Evolutionary conservation across 2,888 invertebrate species (phyloP).

Genomic region (Scotopteryx bipunctaria): DNA sequence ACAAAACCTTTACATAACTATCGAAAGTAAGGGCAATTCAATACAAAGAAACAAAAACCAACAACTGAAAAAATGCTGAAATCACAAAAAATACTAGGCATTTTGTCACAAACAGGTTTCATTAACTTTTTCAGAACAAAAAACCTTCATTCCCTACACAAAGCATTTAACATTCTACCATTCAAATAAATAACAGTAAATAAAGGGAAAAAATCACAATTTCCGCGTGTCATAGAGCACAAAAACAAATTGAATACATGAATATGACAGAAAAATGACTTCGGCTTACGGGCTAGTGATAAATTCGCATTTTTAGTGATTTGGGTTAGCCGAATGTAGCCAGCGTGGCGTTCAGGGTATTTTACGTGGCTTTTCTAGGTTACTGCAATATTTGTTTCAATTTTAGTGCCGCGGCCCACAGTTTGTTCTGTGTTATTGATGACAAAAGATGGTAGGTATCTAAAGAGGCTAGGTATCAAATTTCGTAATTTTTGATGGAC

Average conservation of each 20-base stretch:
- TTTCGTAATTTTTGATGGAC: too few relatives aligned
- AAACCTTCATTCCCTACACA: conserved; percentile 24
- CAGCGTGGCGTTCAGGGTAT: conserved; percentile 1
- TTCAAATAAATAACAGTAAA: conserved; percentile 37
- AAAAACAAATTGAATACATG: conserved; percentile 51
- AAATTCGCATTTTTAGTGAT: conserved; percentile 33
- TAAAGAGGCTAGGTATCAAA: too few relatives aligned
- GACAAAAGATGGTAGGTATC: too few relatives aligned
- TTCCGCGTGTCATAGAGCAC: conserved; percentile 48
- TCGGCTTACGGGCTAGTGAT: conserved; percentile 24
- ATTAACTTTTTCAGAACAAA: conserved; percentile 31
- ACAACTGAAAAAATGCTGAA: conserved; percentile 9
- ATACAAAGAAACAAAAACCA: conserved; percentile 1
- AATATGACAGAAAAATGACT: conserved; percentile 45
- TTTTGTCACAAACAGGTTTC: conserved; percentile 27
- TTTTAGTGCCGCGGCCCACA: background rate
- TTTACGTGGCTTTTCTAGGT: conserved; percentile 12
- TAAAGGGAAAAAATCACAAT: conserved; percentile 54
- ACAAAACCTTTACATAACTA: background rate
- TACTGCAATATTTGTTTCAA: background rate
- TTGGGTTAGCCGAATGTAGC: conserved; percentile 2
- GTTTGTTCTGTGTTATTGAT: background rate
- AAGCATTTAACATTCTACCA: conserved; percentile 33
- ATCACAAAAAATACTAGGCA: conserved; percentile 24
- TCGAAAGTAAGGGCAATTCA: background rate